Percentiles rank a stretch among this genome's conserved stretches.
Evolutionary conservation across 92 coral and sea anemone species (phyloP).

Genomic region (Blastomussa wellsi): DNA sequence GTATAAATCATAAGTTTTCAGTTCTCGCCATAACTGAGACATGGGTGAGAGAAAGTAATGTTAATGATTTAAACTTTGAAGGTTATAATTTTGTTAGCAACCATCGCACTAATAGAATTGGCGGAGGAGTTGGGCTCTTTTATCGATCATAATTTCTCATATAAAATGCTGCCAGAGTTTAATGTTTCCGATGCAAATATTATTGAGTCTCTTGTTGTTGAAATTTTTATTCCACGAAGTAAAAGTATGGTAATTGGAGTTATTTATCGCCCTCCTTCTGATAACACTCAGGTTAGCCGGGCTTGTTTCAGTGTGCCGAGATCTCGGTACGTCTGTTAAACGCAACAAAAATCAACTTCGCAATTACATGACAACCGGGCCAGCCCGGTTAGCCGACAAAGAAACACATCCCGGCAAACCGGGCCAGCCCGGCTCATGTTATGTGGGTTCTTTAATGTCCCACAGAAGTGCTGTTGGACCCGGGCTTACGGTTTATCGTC

Average conservation of each 20-base stretch:
- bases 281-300: too few relatives aligned
- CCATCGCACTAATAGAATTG: neutral
- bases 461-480: too few relatives aligned
- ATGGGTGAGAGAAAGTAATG: constrained; percentile 18
- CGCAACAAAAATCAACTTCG: too few relatives aligned
- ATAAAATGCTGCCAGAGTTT: neutral
- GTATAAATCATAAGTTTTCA: constrained; percentile 3
- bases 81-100: constrained; percentile 11
- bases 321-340: too few relatives aligned
- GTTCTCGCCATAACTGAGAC: constrained; percentile 18
- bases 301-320: too few relatives aligned
- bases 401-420: too few relatives aligned
- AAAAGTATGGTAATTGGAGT: neutral
- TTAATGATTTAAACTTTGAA: constrained; percentile 18
- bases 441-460: too few relatives aligned
- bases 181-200: neutral
- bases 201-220: neutral
- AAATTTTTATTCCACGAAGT: neutral
- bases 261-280: neutral
- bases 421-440: too few relatives aligned
- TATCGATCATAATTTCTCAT: neutral
- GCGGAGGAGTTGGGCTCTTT: neutral
- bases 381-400: too few relatives aligned
- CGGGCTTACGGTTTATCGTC: too few relatives aligned
- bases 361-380: too few relatives aligned